Evolutionary conservation across 2,113 vertebrate species (phyloP).

Genomic region (Corythaeola cristata): DNA sequence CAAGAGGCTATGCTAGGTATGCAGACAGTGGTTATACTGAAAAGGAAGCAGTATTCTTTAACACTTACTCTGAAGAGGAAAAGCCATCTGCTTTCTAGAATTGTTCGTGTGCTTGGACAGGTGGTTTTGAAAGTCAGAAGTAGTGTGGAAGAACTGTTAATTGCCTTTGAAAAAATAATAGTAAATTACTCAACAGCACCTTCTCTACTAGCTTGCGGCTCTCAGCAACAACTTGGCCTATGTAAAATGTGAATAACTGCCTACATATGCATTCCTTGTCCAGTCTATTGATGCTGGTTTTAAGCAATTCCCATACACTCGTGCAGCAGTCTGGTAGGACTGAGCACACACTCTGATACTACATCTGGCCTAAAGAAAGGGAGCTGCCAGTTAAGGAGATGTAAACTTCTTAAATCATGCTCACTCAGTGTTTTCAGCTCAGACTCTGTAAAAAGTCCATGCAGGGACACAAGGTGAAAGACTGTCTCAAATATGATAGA

Average conservation of each 20-base stretch:
- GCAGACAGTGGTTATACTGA: neutral
- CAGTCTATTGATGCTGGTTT: neutral
- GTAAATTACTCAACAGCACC: neutral
- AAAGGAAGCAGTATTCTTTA: neutral
- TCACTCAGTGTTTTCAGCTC: neutral
- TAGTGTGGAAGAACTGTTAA: neutral
- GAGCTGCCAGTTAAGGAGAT: neutral
- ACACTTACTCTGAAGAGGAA: neutral
- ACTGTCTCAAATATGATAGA: neutral
- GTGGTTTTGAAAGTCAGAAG: neutral
- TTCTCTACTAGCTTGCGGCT: neutral
- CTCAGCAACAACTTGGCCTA: neutral
- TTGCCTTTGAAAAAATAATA: neutral
- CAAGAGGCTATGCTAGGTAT: neutral
- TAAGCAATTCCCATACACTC: neutral
- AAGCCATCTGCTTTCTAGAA: neutral
- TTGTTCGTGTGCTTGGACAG: neutral
- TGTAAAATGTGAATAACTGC: neutral
- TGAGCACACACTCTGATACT: fast-evolving
- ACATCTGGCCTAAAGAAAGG: neutral
- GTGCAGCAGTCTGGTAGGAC: neutral
- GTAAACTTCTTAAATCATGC: neutral
- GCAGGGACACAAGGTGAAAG: neutral
- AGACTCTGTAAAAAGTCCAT: neutral
- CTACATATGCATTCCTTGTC: neutral